Percentiles rank a stretch among this genome's conserved stretches.
phyloP scores from a whole-genome alignment of 2,113 vertebrate genomes.

The Oceanites oceanicus region DNA sequence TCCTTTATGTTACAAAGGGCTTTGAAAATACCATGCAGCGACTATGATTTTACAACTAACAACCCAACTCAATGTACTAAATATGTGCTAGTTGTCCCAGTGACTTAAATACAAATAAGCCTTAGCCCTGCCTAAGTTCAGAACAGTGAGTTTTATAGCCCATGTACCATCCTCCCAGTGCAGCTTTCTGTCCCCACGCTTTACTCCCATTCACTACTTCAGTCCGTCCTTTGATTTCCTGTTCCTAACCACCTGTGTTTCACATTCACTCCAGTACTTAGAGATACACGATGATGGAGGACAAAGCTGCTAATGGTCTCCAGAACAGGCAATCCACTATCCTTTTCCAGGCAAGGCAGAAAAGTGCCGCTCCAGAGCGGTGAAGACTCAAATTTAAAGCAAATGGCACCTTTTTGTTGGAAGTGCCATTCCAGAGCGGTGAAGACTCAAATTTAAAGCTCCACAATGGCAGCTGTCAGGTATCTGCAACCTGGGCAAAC shows the following conservation, averaged over 20 bases:
- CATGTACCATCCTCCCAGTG: neutral
- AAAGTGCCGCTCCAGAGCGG: neutral
- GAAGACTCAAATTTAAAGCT: neutral
- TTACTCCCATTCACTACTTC: neutral
- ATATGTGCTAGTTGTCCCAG: neutral
- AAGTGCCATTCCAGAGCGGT: neutral
- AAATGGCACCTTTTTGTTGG: too few relatives aligned
- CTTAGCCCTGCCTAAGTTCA: neutral
- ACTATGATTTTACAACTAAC: neutral
- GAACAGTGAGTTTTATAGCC: neutral
- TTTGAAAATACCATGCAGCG: neutral
- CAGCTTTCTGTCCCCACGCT: accelerated
- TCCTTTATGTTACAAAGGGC: neutral
- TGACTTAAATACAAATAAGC: neutral
- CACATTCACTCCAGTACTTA: neutral
- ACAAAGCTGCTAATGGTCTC: neutral
- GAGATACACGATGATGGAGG: neutral
- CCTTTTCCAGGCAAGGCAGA: neutral
- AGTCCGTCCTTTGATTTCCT: neutral
- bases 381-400: neutral
- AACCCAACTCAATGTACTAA: neutral
- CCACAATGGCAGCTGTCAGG: neutral
- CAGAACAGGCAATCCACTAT: neutral
- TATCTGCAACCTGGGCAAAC: neutral
- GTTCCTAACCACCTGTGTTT: neutral